phyloP scores from a whole-genome alignment of 2,797 vertebrate genomes.

The Pseudochirops corinnae region DNA sequence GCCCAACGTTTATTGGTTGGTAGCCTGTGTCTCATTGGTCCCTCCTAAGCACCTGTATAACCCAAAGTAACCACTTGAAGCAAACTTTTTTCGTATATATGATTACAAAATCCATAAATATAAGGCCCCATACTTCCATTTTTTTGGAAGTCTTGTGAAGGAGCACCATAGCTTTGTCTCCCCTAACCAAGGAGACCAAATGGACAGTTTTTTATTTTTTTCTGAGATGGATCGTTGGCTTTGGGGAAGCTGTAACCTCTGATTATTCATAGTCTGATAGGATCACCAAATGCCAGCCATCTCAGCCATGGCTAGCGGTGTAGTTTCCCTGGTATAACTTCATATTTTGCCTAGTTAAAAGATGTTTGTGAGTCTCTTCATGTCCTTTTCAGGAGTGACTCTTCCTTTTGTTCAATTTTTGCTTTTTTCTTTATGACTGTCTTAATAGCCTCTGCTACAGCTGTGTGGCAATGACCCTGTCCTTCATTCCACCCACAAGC shows the following conservation, averaged over 20 bases:
- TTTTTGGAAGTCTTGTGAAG: conserved; percentile 13
- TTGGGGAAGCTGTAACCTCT: conserved; percentile 41
- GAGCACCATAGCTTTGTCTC: not conserved
- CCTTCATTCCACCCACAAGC: conserved; percentile 38
- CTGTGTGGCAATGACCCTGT: conserved; percentile 52
- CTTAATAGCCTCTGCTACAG: conserved; percentile 67
- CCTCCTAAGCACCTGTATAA: not conserved
- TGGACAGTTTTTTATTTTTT: conserved; percentile 30
- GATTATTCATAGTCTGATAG: conserved; percentile 64
- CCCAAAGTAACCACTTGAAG: not conserved
- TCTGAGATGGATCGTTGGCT: not conserved
- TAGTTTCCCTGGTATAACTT: conserved; percentile 11
- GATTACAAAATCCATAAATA: not conserved
- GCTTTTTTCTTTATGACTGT: conserved; percentile 73
- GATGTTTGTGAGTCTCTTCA: conserved; percentile 71
- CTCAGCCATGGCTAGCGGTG: not conserved
- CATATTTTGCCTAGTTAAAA: conserved; percentile 63
- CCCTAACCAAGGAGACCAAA: not conserved
- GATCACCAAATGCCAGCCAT: conserved; percentile 49
- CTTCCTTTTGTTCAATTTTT: conserved; percentile 70
- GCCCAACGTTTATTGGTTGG: not conserved
- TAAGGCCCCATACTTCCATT: not conserved
- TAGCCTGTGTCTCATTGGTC: not conserved
- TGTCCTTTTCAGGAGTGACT: conserved; percentile 78
- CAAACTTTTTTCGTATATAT: not conserved